Conservation (phyloP, 2,888 invertebrate species). For the Isotomurus palustris region DNA sequence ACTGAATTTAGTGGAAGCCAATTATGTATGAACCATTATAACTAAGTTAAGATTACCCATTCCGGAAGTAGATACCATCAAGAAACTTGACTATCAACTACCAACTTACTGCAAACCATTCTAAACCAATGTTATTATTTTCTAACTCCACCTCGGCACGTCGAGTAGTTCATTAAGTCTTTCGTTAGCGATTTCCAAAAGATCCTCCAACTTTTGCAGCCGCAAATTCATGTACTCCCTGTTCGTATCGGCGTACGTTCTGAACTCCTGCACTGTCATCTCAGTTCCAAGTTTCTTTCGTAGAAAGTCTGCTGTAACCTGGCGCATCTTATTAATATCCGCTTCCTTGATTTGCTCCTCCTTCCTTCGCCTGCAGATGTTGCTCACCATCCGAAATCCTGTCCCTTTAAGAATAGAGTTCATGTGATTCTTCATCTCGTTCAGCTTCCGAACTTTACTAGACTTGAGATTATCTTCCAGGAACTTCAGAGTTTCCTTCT, state of each 20-base stretch:
- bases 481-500: constrained; percentile 8
- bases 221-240: constrained; percentile 11
- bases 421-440: constrained; percentile 18
- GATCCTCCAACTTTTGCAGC: constrained; percentile 21
- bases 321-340: constrained; percentile 20
- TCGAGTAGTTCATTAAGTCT: too few species aligned
- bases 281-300: constrained; percentile 19
- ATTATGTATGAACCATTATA: too few species aligned
- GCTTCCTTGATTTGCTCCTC: constrained; percentile 14
- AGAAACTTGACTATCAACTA: too few species aligned
- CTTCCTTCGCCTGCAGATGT: not conserved
- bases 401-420: constrained; percentile 22
- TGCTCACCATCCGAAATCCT: constrained; percentile 16
- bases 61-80: too few species aligned
- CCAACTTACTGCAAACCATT: too few species aligned
- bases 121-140: too few species aligned
- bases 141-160: too few species aligned
- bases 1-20: too few species aligned
- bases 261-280: constrained; percentile 26
- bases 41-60: too few species aligned
- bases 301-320: constrained; percentile 14
- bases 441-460: constrained; percentile 11
- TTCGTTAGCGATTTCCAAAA: too few species aligned
- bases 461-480: constrained; percentile 10
- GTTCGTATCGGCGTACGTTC: constrained; percentile 21